Evolutionary conservation across 2,888 invertebrate genomes (phyloP).

Genomic region (Apantesis nais): DNA sequence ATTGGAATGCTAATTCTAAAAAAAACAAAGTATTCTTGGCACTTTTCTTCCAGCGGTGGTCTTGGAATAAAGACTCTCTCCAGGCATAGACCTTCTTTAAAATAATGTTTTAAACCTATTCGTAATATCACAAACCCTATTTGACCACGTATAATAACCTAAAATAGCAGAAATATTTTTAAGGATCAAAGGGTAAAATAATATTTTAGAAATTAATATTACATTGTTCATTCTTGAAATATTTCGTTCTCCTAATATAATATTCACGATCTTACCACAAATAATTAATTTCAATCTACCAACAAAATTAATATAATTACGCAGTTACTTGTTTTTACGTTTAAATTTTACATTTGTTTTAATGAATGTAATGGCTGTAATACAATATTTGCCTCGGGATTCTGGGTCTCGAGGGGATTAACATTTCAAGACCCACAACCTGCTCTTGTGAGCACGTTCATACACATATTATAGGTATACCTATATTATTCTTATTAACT

Average conservation of each 20-base stretch:
- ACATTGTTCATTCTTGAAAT: neutral
- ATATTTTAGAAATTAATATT: neutral
- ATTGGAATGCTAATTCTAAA: too few relatives aligned
- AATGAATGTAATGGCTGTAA: neutral
- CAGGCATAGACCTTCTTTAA: neutral
- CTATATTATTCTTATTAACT: neutral
- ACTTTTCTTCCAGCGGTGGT: neutral
- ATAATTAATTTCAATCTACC: neutral
- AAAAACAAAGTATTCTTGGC: neutral
- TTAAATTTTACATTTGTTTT: neutral
- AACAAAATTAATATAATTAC: neutral
- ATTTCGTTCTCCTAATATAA: neutral
- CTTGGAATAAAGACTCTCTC: neutral
- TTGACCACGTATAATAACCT: neutral
- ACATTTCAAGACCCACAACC: neutral
- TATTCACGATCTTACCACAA: neutral
- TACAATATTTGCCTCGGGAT: constrained; percentile 5
- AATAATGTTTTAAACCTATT: neutral
- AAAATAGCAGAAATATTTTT: neutral
- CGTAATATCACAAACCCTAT: neutral
- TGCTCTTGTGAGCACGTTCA: neutral
- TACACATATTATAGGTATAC: neutral
- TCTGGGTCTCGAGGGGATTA: neutral
- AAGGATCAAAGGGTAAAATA: neutral
- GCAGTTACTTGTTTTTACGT: neutral